A percentile compares a stretch with the other conserved stretches of the same genome.
phyloP scores from a whole-genome alignment of 2,113 vertebrate genomes.

The Melanotaenia duboulayi region DNA sequence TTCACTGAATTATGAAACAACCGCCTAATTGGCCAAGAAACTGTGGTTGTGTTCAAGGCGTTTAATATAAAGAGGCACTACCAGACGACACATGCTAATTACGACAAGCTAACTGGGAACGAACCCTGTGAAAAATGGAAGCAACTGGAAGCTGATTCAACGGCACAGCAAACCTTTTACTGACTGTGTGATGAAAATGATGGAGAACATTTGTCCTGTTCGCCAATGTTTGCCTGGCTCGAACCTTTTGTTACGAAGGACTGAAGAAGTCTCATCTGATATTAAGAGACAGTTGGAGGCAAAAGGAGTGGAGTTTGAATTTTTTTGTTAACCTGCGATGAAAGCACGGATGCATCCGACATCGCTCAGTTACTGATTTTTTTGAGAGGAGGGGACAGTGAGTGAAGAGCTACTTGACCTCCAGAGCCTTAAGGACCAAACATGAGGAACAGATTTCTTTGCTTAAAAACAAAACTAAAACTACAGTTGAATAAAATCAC shows the following conservation, averaged over 20 bases:
- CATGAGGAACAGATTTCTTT: background rate
- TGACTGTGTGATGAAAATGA: constrained; percentile 36
- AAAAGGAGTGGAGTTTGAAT: background rate
- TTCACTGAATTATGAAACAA: no score
- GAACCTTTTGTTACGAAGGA: background rate
- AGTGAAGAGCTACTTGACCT: constrained; percentile 7
- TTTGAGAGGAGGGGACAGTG: constrained; percentile 5
- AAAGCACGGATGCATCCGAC: constrained; percentile 1
- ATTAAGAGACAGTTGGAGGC: background rate
- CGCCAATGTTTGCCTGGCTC: background rate
- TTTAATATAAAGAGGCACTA: constrained; percentile 28
- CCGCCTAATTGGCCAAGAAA: constrained; percentile 14
- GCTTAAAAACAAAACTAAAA: no score
- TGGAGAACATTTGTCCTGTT: constrained; percentile 36
- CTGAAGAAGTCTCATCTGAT: background rate
- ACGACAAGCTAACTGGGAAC: background rate
- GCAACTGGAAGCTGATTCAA: constrained; percentile 11
- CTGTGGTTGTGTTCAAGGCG: background rate
- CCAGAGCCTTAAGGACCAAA: background rate
- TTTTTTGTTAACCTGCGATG: background rate
- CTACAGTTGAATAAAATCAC: constrained; percentile 3
- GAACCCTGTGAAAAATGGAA: background rate
- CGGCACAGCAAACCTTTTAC: background rate
- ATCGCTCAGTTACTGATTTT: background rate
- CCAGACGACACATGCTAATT: constrained; percentile 27